Evolutionary conservation across 2,113 vertebrate genomes (phyloP).

Genomic region (Cisticola juncidis): DNA sequence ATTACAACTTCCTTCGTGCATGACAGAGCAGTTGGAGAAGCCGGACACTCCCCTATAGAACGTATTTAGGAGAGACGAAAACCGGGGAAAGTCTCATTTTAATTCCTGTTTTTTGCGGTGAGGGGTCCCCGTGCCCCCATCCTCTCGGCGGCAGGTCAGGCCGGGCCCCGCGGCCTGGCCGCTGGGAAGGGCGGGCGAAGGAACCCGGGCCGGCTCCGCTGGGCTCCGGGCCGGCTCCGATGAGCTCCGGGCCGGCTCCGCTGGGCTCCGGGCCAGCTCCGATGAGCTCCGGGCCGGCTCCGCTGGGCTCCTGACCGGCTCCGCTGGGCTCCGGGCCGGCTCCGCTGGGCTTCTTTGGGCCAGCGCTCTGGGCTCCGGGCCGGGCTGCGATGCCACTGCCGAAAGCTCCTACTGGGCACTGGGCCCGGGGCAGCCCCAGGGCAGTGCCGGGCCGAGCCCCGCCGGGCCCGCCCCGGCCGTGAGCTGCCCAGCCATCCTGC

Average conservation of each 20-base stretch:
- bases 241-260: too few relatives aligned
- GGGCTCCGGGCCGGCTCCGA: too few relatives aligned
- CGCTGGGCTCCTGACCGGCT: too few relatives aligned
- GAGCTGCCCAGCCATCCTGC: neutral
- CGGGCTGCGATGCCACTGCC: too few relatives aligned
- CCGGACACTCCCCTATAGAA: neutral
- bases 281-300: too few relatives aligned
- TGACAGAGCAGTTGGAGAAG: neutral
- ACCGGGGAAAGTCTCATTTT: neutral
- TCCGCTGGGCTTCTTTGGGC: too few relatives aligned
- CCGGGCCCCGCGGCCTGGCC: accelerated
- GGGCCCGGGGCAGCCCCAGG: neutral
- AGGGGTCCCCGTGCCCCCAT: too few relatives aligned
- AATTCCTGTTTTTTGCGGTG: neutral
- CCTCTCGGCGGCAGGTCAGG: neutral
- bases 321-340: too few relatives aligned
- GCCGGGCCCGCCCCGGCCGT: accelerated
- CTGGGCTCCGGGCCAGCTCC: too few relatives aligned
- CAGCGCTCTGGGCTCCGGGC: too few relatives aligned
- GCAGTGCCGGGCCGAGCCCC: neutral
- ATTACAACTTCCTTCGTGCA: neutral
- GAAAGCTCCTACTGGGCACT: too few relatives aligned
- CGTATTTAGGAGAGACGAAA: neutral
- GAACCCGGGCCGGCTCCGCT: neutral
- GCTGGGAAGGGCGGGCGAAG: neutral